Conservation (phyloP, 2,888 invertebrate species). For the Acrobasis repandana region DNA sequence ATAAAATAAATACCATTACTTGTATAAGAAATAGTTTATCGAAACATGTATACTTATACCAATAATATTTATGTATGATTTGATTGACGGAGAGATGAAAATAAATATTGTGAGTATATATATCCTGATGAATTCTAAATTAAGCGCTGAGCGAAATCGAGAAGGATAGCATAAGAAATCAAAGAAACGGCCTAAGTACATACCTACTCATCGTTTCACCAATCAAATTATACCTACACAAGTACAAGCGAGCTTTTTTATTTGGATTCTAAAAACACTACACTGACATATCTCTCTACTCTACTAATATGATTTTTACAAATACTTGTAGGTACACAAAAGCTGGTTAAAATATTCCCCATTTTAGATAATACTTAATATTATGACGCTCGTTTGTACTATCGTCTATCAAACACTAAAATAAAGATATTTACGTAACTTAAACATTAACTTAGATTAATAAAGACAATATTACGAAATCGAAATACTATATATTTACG, state of each 20-base stretch:
- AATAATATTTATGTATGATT: not conserved
- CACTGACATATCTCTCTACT: not conserved
- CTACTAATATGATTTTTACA: not conserved
- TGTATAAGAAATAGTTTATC: not conserved
- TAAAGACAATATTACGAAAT: slow-evolving; percentile 54
- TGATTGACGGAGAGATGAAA: not conserved
- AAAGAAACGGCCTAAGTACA: not conserved
- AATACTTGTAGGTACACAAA: not conserved
- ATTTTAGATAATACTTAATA: too few species aligned
- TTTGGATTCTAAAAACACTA: not conserved
- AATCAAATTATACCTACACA: not conserved
- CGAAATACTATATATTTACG: slow-evolving; percentile 43
- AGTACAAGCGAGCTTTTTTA: not conserved
- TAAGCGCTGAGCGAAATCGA: not conserved
- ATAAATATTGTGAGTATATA: too few species aligned
- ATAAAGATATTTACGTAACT: slow-evolving; percentile 9
- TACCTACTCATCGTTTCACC: not conserved
- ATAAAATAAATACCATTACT: slow-evolving; percentile 21
- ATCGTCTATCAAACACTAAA: too few species aligned
- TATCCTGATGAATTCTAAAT: too few species aligned
- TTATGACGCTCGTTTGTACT: not conserved
- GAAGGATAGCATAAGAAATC: not conserved
- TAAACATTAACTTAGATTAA: slow-evolving; percentile 29
- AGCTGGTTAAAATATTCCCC: not conserved
- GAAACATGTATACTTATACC: not conserved